Percentiles rank a stretch among this genome's conserved stretches.
Evolutionary conservation across 2,888 invertebrate genomes (phyloP).

Genomic region (Margaritifera margaritifera): DNA sequence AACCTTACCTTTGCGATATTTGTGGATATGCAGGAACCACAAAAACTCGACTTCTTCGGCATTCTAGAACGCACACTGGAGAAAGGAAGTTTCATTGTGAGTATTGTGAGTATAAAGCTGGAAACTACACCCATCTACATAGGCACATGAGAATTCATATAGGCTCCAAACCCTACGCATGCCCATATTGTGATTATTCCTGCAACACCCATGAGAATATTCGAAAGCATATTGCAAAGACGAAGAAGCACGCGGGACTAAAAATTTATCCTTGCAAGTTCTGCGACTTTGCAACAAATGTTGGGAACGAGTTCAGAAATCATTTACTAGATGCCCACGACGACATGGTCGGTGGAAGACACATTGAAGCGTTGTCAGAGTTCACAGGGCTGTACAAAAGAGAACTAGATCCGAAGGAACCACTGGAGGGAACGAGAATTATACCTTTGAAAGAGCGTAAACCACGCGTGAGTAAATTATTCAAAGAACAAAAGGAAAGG

Average conservation of each 20-base stretch:
- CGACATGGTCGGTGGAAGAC: conserved; percentile 42
- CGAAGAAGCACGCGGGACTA: conserved; percentile 85
- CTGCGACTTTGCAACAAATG: conserved; percentile 80
- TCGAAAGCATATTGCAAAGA: conserved; percentile 87
- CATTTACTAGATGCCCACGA: conserved; percentile 79
- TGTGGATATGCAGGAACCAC: conserved; percentile 82
- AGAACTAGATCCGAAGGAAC: conserved; percentile 53
- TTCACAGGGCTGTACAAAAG: conserved; percentile 60
- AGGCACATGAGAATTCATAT: conserved; percentile 72
- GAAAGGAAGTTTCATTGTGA: conserved; percentile 69
- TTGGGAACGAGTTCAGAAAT: conserved; percentile 80
- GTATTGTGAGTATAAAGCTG: conserved; percentile 71
- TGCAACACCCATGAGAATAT: conserved; percentile 83
- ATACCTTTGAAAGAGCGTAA: conserved; percentile 56
- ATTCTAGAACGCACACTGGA: conserved; percentile 68
- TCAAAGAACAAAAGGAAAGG: too few relatives aligned
- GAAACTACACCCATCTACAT: conserved; percentile 66
- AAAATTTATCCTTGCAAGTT: conserved; percentile 85
- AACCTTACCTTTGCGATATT: conserved; percentile 88
- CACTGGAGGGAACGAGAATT: conserved; percentile 59
- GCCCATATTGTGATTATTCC: conserved; percentile 80
- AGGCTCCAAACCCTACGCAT: conserved; percentile 71
- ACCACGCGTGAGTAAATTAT: not conserved
- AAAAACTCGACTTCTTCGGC: conserved; percentile 65
- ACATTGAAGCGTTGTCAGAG: conserved; percentile 50